Evolutionary conservation across 2,113 vertebrate genomes (phyloP).

Genomic region (Petaurus breviceps): DNA sequence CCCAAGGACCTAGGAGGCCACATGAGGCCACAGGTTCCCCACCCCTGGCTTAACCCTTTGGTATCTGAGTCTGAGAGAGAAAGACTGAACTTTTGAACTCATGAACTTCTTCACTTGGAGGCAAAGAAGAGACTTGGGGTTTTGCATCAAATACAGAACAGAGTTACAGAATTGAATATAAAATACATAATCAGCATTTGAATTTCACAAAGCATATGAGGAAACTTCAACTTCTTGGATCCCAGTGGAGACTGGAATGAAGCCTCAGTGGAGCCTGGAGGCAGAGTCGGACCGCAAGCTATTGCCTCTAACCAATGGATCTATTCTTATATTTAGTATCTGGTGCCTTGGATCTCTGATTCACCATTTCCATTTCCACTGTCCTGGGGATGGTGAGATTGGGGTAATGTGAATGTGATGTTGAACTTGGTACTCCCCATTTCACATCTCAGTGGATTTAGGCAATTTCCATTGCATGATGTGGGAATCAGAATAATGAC

Average conservation of each 20-base stretch:
- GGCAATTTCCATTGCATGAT: neutral
- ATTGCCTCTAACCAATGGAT: neutral
- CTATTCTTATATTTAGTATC: no score
- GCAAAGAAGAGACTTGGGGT: neutral
- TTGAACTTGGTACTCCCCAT: neutral
- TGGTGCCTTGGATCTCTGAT: no score
- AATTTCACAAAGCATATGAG: neutral
- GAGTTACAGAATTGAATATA: neutral
- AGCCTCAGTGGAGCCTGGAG: neutral
- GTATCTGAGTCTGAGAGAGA: neutral
- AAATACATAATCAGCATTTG: neutral
- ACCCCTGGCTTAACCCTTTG: no score
- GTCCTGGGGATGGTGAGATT: neutral
- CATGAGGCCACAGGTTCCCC: no score
- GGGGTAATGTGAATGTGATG: neutral
- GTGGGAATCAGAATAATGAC: neutral
- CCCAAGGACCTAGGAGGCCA: no score
- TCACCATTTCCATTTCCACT: neutral
- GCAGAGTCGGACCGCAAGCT: neutral
- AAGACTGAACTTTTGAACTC: neutral
- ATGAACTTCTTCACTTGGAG: neutral
- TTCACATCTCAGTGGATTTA: neutral
- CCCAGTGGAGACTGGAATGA: neutral
- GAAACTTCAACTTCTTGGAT: neutral
- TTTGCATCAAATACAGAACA: neutral